phyloP scores from a whole-genome alignment of 2,797 vertebrate species.

The Tokudaia muenninki region DNA sequence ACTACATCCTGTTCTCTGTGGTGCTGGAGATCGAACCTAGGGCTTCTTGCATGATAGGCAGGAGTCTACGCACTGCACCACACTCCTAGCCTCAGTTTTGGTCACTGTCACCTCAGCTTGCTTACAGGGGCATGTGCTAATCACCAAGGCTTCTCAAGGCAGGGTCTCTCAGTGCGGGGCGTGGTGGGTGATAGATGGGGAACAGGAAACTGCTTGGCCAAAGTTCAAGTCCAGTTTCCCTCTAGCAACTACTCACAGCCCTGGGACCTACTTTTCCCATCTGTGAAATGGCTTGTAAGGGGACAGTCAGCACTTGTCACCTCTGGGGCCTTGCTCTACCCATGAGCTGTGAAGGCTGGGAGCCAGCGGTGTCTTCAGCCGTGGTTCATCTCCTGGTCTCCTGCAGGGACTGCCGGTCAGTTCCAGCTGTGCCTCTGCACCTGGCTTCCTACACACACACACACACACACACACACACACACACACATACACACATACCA shows the following conservation, averaged over 20 bases:
- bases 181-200: neutral
- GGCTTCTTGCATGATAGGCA: neutral
- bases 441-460: neutral
- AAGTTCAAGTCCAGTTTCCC: neutral
- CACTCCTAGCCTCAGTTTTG: neutral
- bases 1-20: neutral
- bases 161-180: neutral
- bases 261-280: neutral
- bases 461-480: neutral
- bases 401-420: neutral
- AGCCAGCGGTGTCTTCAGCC: neutral
- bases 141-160: fast-evolving
- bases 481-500: neutral
- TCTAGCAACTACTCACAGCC: neutral
- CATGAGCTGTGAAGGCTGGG: neutral
- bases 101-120: neutral
- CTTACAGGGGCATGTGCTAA: neutral
- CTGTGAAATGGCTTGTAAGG: neutral
- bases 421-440: neutral
- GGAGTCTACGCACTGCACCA: neutral
- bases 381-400: neutral
- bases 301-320: fast-evolving
- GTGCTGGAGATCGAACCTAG: neutral
- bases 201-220: too few relatives aligned
- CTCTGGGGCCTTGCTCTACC: neutral